Evolutionary conservation across 2,113 vertebrate genomes (phyloP).

Genomic region (Cephalopterus ornatus): DNA sequence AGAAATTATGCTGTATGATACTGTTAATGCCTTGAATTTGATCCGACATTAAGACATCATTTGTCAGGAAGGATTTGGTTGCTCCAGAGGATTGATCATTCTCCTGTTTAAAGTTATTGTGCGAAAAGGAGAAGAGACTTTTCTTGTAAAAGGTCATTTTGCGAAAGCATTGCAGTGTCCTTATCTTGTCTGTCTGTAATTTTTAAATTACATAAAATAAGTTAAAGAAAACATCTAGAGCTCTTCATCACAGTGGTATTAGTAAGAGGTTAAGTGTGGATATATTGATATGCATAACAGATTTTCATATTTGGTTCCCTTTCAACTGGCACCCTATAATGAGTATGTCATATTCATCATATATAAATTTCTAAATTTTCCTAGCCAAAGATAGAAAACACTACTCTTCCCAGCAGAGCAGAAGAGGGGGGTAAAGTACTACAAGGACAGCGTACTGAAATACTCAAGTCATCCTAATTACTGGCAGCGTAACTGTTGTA

Average conservation of each 20-base stretch:
- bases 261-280: background rate
- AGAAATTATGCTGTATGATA: conserved; percentile 37
- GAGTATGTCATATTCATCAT: conserved; percentile 2
- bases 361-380: conserved; percentile 24
- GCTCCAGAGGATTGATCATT: background rate
- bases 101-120: background rate
- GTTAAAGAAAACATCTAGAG: background rate
- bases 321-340: conserved; percentile 6
- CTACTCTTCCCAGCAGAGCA: background rate
- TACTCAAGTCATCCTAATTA: conserved; percentile 20
- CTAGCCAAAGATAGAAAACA: background rate
- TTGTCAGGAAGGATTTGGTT: conserved; percentile 38
- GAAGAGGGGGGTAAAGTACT: background rate
- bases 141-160: background rate
- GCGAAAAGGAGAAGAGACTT: background rate
- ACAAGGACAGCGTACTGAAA: background rate
- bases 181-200: background rate
- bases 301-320: conserved; percentile 33
- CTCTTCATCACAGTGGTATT: background rate
- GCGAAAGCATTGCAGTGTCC: background rate
- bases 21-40: conserved; percentile 15
- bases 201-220: background rate
- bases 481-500: background rate
- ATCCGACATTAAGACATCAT: conserved; percentile 47
- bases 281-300: background rate